phyloP scores from a whole-genome alignment of 2,888 invertebrate genomes.

The Caenorhabditis macrosperma region DNA sequence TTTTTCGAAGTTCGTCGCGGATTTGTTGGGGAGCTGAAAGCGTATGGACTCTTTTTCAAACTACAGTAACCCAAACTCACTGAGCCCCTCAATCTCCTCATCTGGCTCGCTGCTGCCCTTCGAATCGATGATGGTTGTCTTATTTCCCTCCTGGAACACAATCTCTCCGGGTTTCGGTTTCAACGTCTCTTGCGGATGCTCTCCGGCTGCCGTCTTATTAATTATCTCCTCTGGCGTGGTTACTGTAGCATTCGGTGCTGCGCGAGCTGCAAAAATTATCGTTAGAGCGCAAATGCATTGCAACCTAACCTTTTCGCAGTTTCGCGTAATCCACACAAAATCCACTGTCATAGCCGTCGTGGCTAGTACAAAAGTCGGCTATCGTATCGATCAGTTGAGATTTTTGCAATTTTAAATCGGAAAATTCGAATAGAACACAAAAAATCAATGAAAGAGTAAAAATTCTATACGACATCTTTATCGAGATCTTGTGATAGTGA shows the following conservation, averaged over 20 bases:
- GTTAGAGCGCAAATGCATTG: neutral
- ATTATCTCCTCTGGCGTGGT: constrained; percentile 23
- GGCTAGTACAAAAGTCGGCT: constrained; percentile 32
- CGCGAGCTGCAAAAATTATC: constrained; percentile 24
- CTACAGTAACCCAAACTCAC: constrained; percentile 7
- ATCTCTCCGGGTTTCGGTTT: constrained; percentile 33
- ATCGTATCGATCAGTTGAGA: neutral
- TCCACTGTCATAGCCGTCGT: constrained; percentile 28
- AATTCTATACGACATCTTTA: too few species aligned
- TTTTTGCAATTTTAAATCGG: neutral
- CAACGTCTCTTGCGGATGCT: neutral
- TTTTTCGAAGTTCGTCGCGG: constrained; percentile 50
- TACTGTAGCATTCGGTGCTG: constrained; percentile 26
- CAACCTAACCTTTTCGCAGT: constrained; percentile 29
- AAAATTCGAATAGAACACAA: too few species aligned
- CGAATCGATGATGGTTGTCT: constrained; percentile 25
- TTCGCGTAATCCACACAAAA: constrained; percentile 50
- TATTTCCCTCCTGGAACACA: constrained; percentile 36
- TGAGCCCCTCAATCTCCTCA: constrained; percentile 15
- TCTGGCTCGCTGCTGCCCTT: constrained; percentile 2
- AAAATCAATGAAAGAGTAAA: too few species aligned
- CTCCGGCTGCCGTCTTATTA: constrained; percentile 17
- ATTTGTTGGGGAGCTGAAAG: constrained; percentile 36
- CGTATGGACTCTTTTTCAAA: neutral
- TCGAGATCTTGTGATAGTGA: neutral